phyloP scores from a whole-genome alignment of 2,797 vertebrate species.

The Clarias platycephalus region DNA sequence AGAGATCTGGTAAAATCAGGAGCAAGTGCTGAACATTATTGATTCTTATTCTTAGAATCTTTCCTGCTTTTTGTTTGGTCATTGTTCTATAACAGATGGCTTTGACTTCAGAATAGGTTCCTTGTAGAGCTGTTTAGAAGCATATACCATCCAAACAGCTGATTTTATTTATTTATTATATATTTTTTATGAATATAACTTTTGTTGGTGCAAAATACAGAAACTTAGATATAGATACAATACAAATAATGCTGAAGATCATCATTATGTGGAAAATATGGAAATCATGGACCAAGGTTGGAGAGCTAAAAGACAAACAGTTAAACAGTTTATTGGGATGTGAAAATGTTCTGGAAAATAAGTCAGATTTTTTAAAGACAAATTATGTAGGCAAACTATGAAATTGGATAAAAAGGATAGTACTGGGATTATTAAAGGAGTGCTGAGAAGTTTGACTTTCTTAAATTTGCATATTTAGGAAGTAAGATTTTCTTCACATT shows the following conservation, averaged over 20 bases:
- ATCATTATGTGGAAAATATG: background rate
- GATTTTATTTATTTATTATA: too few relatives aligned
- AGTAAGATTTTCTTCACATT: background rate
- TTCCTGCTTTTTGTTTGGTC: background rate
- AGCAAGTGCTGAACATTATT: background rate
- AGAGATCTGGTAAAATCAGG: slow-evolving; percentile 7
- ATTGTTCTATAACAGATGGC: background rate
- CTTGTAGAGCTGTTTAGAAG: background rate
- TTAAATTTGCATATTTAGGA: background rate
- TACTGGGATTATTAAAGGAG: background rate
- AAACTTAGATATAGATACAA: background rate
- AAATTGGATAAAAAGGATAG: background rate
- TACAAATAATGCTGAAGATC: background rate
- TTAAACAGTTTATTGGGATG: background rate
- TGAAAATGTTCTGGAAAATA: background rate
- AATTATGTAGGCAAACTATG: background rate
- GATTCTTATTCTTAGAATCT: background rate
- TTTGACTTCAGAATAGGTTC: background rate
- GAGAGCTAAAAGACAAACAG: too few relatives aligned
- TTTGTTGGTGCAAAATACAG: background rate
- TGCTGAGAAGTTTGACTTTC: background rate
- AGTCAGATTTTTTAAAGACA: background rate
- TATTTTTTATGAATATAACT: background rate
- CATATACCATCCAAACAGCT: background rate
- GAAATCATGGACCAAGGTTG: too few relatives aligned